Base-by-base conservation (phyloP, 1,140 invertebrate species). In the Macrosteles quadrilineatus region DNA sequence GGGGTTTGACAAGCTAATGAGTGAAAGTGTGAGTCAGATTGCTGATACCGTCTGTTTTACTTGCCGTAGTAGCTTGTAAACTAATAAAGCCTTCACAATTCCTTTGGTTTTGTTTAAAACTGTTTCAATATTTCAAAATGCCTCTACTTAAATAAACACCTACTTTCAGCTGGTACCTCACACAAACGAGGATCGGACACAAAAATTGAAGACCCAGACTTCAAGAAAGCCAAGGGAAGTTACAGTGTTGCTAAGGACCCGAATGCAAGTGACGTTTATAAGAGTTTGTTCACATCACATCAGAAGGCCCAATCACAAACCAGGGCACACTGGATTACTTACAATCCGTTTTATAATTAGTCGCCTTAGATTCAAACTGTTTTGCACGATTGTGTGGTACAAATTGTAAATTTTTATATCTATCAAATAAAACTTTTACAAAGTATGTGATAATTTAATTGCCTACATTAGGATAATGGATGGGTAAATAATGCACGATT, bases 281-380 rank as follows among this genome's bases (percentile, higher is more conserved):
- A 99, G 81, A 98, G 96, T 23, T 80, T 99, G 23, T 99, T 99
- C 76, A 98, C 96, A 0, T 87, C 89, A 17, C 94, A 96, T 79
- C 87, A 94, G 77, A 90, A 87, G 57, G 96, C 96, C 30, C 86
- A 92, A 76, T 87, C 91, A 59, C 94, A 98, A 79, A 86, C 90
- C 32, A 90, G 90, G 77, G 95, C 94, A 2, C 96, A 99, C 80
- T 99, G 97, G 97, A 88, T 99, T 64, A 98, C 97, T 4, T 98
- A 95, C 79, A 98, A 98, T 87, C 96, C 96, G 63, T 93, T 96
- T 78, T 98, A 96, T 82, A 96, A 95, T 86, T 97, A 84, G 86
- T 31, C 6, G 25, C 69, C 50, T 27, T 50, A 40, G 17, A 43
- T 43, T 9, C 36, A 43, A 11, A 43, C 9, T 43, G 36, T 43